A percentile compares a stretch with the other conserved stretches of the same genome.
Conservation (phyloP, 1,140 invertebrate species). For the Neotoxoptera formosana region DNA sequence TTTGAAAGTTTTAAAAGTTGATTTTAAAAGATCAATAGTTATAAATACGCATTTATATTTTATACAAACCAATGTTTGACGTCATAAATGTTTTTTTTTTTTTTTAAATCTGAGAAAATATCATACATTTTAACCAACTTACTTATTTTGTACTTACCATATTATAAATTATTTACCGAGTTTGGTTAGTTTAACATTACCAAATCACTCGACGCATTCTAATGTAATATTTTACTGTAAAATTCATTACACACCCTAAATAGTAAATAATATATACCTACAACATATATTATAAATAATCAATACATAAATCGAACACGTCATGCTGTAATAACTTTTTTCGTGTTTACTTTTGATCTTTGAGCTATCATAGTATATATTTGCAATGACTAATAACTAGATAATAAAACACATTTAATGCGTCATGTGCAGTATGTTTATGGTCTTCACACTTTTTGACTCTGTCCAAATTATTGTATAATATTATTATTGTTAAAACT, state of each 20-base stretch:
- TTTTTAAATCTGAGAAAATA: not conserved
- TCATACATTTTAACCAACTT: not conserved
- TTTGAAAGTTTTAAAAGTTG: not conserved
- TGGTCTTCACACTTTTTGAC: too few species aligned
- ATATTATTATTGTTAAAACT: too few species aligned
- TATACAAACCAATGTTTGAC: not conserved
- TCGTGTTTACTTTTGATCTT: too few species aligned
- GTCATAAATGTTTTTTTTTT: not conserved
- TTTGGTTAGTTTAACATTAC: not conserved
- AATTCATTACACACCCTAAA: not conserved
- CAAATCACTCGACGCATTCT: not conserved
- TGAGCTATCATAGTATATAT: too few species aligned
- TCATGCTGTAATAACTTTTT: too few species aligned
- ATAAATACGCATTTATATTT: slow-evolving; percentile 12
- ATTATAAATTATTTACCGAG: not conserved
- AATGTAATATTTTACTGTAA: not conserved
- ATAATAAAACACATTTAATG: too few species aligned
- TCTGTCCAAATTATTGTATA: too few species aligned
- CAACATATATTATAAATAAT: too few species aligned
- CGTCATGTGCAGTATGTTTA: too few species aligned
- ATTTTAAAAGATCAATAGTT: not conserved
- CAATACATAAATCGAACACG: too few species aligned
- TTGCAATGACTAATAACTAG: too few species aligned
- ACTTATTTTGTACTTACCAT: not conserved
- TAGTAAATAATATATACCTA: too few species aligned